Base-by-base conservation (phyloP, 2,797 vertebrate genomes). In the Serranus cabrilla region DNA sequence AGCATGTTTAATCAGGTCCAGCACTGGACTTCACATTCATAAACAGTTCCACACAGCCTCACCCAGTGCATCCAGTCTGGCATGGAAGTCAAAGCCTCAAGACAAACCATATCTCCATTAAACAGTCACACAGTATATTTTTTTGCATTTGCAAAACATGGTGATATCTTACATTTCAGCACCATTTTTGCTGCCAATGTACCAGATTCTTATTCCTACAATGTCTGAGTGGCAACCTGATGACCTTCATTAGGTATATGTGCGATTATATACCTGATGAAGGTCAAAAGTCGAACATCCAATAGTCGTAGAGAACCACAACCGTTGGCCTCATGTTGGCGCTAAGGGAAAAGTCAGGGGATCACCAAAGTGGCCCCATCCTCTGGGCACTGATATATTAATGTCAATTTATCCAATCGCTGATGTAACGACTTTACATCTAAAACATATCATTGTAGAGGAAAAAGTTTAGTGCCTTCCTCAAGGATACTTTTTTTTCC, bases 1-100 rank as follows among this genome's bases (percentile, higher is more conserved):
- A 58, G 47, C 62, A 17, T 60, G 50, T 80, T 71, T 65, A 75
- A 75, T 82, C n/a, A 81, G 34, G 27, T 75, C 39, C 42, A 79
- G 61, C 16, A 66, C 23, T 18, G 39, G 47, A n/a, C 46, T 18
- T 76, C 43, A 71, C 40, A 37, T 60, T 73, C 23, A 75, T 66
- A 54, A 70, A 81, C 52, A 62, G 34, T 67, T 74, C 6, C 61
- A 54, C 7, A 50, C 52, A 59, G 77, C 76, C 9, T 61, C 70
- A 81, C 39, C 43, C 56, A 59, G 58, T 39, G 18, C 17, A 71
- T 63, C 42, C 55, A 57, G 50, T 59, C 47, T 31, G 3, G 27
- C 27, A 31, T n/a, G 20, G 23, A 13, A 68, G 8, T 20, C 40
- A 47, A 2, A 54, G 42, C 5, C 3, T 74, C 17, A 60, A 14